Evolutionary conservation across 2,797 vertebrate species (phyloP).

Genomic region (Acipenser ruthenus): DNA sequence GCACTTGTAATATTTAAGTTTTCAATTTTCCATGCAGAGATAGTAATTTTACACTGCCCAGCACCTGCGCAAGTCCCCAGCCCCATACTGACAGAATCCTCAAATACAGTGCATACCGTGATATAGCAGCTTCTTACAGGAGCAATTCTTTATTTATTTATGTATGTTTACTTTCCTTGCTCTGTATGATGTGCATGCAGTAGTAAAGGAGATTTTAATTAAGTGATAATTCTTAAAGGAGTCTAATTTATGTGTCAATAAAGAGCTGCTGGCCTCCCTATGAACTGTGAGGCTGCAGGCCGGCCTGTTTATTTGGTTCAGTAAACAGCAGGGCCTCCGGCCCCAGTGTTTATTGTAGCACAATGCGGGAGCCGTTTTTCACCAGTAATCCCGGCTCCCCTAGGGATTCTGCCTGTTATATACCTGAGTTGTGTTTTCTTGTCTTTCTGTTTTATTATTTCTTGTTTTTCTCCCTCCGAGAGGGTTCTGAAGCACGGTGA

Average conservation of each 20-base stretch:
- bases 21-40: too few relatives aligned
- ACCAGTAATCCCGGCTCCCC: too few relatives aligned
- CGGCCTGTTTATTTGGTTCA: not conserved
- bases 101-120: too few relatives aligned
- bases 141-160: not conserved
- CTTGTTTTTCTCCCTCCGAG: not conserved
- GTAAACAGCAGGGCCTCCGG: not conserved
- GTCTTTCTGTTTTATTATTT: too few relatives aligned
- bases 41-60: too few relatives aligned
- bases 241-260: conserved; percentile 5
- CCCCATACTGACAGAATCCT: too few relatives aligned
- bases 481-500: too few relatives aligned
- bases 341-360: not conserved
- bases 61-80: too few relatives aligned
- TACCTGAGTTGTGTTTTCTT: too few relatives aligned
- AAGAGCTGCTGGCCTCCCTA: conserved; percentile 5
- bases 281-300: not conserved
- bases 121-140: too few relatives aligned
- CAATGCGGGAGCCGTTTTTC: not conserved
- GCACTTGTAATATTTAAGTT: too few relatives aligned
- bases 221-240: conserved; percentile 7
- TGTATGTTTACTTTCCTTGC: not conserved
- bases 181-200: not conserved
- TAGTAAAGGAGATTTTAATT: conserved; percentile 6
- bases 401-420: not conserved